phyloP scores from a whole-genome alignment of 2,888 invertebrate species.

The Phalangium opilio region DNA sequence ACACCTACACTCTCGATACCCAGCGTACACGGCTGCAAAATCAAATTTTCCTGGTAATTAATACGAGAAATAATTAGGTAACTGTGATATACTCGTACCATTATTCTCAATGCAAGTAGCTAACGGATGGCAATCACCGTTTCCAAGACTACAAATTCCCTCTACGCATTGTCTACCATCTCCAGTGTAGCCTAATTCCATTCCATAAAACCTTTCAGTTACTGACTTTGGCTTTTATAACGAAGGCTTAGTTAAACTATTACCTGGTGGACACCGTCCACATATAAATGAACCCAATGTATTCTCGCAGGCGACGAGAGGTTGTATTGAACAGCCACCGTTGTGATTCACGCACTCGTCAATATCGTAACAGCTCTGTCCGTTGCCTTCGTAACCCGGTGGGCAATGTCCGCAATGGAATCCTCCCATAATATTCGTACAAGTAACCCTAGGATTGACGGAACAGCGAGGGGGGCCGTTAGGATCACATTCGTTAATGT shows the following conservation, averaged over 20 bases:
- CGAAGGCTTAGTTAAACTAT: conserved; percentile 11
- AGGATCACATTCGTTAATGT: conserved; percentile 70
- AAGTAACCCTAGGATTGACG: conserved; percentile 58
- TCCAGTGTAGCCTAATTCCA: conserved; percentile 71
- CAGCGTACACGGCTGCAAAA: conserved; percentile 4
- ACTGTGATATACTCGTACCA: conserved; percentile 31
- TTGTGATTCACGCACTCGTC: conserved; percentile 70
- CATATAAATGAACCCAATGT: conserved; percentile 72
- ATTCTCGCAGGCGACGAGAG: conserved; percentile 71
- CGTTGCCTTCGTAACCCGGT: conserved; percentile 68
- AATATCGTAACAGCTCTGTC: conserved; percentile 67
- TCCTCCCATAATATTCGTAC: conserved; percentile 75
- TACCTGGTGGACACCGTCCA: conserved; percentile 60
- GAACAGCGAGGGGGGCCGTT: conserved; percentile 54
- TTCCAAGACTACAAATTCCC: conserved; percentile 52
- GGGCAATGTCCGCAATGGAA: conserved; percentile 58
- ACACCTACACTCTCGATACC: conserved; percentile 46
- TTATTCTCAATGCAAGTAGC: conserved; percentile 60
- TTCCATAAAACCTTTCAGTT: too few relatives aligned
- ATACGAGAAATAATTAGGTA: too few relatives aligned
- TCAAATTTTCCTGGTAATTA: neutral
- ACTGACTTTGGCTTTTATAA: too few relatives aligned
- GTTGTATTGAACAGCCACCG: conserved; percentile 72
- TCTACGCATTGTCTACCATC: conserved; percentile 45
- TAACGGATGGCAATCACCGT: conserved; percentile 68